Percentiles rank a stretch among this genome's conserved stretches.
Evolutionary conservation across 2,797 vertebrate genomes (phyloP).

Genomic region (Helicolenus hilgendorfi): DNA sequence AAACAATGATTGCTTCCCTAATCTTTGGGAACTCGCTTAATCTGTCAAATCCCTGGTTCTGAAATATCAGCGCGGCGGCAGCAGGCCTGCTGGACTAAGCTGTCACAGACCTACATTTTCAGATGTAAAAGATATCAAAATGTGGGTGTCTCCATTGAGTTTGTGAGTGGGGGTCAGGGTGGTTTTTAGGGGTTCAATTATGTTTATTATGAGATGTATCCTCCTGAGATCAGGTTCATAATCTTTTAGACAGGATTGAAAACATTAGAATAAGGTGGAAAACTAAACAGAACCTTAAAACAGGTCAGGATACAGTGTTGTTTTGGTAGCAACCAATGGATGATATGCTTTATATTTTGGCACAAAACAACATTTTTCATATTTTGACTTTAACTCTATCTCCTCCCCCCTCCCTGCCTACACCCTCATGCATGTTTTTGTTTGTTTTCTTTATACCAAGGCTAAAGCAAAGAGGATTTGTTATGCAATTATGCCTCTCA

Average conservation of each 20-base stretch:
- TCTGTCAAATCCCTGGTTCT: slow-evolving; percentile 85
- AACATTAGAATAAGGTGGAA: neutral
- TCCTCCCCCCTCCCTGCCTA: neutral
- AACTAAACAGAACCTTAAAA: neutral
- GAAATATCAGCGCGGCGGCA: slow-evolving; percentile 76
- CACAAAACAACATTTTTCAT: neutral
- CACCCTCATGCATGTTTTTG: neutral
- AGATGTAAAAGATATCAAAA: slow-evolving; percentile 67
- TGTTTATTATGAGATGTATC: neutral
- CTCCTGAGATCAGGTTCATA: slow-evolving; percentile 12
- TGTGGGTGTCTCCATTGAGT: neutral
- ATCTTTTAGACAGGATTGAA: neutral
- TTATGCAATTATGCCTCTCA: neutral
- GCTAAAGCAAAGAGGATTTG: neutral
- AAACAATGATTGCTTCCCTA: slow-evolving; percentile 88
- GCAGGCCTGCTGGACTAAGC: slow-evolving; percentile 75
- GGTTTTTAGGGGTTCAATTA: neutral
- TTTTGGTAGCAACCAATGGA: neutral
- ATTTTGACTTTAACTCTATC: neutral
- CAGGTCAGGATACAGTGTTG: neutral
- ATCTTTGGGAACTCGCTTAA: slow-evolving; percentile 87
- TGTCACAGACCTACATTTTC: slow-evolving; percentile 82
- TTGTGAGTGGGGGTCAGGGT: neutral
- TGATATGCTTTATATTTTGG: neutral
- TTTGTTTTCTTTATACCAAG: neutral